Conservation (phyloP, 2,888 invertebrate genomes). For the Rhingia rostrata region DNA sequence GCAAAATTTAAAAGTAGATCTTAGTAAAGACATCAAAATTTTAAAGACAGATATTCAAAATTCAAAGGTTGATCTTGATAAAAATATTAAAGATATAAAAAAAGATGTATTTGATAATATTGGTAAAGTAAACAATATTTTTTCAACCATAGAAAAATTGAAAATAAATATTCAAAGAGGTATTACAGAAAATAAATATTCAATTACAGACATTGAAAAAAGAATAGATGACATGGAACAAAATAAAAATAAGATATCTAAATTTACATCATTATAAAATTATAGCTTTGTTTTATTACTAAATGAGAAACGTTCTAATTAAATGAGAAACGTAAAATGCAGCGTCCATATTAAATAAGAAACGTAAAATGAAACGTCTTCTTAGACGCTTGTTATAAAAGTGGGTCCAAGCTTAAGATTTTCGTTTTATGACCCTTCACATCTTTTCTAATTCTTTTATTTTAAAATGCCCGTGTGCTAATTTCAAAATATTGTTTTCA, state of each 20-base stretch:
- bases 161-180: conserved; percentile 7
- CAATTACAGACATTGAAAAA: no score
- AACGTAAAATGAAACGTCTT: conserved; percentile 7
- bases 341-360: conserved; percentile 12
- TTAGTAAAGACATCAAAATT: conserved; percentile 6
- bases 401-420: background rate
- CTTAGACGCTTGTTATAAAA: conserved; percentile 1
- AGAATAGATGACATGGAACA: background rate
- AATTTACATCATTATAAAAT: background rate
- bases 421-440: background rate
- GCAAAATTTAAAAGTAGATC: background rate
- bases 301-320: conserved; percentile 4
- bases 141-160: conserved; percentile 1
- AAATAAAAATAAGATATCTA: conserved; percentile 3
- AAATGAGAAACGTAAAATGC: conserved; percentile 3
- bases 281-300: conserved; percentile 7
- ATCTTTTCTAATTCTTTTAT: conserved; percentile 13
- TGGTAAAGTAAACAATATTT: background rate
- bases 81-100: conserved; percentile 6
- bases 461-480: background rate
- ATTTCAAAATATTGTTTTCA: background rate
- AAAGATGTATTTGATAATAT: background rate
- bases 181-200: no score
- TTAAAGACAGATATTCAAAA: conserved; percentile 5
- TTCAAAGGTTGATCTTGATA: conserved; percentile 6